phyloP scores from a whole-genome alignment of 2,113 vertebrate species.

The Podarcis muralis region DNA sequence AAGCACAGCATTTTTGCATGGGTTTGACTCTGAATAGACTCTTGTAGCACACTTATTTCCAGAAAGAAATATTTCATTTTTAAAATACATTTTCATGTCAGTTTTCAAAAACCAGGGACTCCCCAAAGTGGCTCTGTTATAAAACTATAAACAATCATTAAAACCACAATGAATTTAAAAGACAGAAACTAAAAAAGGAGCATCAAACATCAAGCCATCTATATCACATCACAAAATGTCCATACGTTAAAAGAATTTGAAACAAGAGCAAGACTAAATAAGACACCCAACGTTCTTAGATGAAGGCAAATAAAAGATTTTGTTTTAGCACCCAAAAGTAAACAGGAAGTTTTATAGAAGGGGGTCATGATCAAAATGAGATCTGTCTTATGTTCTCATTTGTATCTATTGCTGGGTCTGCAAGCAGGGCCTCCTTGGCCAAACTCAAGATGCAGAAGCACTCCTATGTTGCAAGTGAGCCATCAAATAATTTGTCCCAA shows the following conservation, averaged over 20 bases:
- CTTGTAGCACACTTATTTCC: conserved; percentile 15
- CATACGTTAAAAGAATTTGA: not conserved
- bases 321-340: no score
- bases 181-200: not conserved
- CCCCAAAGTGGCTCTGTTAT: not conserved
- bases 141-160: not conserved
- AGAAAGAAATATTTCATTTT: not conserved
- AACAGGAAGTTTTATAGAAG: no score
- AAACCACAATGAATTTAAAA: not conserved
- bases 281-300: no score
- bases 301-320: no score
- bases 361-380: no score
- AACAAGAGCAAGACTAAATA: not conserved
- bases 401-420: no score
- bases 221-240: not conserved
- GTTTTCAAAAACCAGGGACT: not conserved
- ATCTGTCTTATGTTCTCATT: no score
- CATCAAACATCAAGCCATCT: not conserved
- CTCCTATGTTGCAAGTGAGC: no score
- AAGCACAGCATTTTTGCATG: not conserved
- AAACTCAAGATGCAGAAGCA: no score
- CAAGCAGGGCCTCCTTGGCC: no score
- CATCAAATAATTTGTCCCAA: no score
- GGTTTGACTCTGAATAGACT: not conserved
- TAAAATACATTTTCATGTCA: no score